phyloP scores from a whole-genome alignment of 2,113 vertebrate genomes.

The Protomyctophum bolini region DNA sequence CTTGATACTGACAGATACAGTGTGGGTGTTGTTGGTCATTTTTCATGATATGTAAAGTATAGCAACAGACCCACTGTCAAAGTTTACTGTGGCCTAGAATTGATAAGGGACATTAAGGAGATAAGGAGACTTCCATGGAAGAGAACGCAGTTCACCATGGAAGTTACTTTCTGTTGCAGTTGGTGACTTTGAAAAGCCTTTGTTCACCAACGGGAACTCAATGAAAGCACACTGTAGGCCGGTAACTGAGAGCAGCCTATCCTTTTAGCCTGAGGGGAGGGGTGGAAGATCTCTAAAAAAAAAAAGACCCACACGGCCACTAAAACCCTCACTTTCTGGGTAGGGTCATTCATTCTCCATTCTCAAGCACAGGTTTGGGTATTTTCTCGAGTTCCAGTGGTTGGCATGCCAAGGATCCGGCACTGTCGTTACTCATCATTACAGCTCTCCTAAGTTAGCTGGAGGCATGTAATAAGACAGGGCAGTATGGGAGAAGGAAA shows the following conservation, averaged over 20 bases:
- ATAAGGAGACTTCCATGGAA: conserved; percentile 35
- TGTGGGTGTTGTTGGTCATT: conserved; percentile 28
- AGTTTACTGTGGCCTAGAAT: conserved; percentile 24
- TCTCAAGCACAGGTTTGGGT: conserved; percentile 5
- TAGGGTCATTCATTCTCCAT: conserved; percentile 34
- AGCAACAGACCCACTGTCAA: background rate
- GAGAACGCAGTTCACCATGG: conserved; percentile 33
- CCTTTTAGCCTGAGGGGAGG: conserved; percentile 34
- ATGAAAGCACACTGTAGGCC: conserved; percentile 43
- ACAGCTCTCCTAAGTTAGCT: conserved; percentile 55
- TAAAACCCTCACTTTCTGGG: conserved; percentile 42
- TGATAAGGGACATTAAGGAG: conserved; percentile 18
- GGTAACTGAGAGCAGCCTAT: conserved; percentile 45
- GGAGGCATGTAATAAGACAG: conserved; percentile 57
- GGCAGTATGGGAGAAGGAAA: conserved; percentile 40
- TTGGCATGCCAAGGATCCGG: conserved; percentile 26
- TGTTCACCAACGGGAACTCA: conserved; percentile 54
- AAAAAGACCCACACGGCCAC: conserved; percentile 44
- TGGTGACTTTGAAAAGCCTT: conserved; percentile 33
- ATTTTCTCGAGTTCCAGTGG: conserved; percentile 24
- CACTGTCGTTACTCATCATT: conserved; percentile 66
- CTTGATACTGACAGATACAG: conserved; percentile 4
- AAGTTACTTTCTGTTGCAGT: conserved; percentile 15
- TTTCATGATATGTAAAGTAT: conserved; percentile 5
- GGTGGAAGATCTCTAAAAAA: conserved; percentile 27